Conservation (phyloP, 2,797 vertebrate species). For the Lagothrix lagotricha region DNA sequence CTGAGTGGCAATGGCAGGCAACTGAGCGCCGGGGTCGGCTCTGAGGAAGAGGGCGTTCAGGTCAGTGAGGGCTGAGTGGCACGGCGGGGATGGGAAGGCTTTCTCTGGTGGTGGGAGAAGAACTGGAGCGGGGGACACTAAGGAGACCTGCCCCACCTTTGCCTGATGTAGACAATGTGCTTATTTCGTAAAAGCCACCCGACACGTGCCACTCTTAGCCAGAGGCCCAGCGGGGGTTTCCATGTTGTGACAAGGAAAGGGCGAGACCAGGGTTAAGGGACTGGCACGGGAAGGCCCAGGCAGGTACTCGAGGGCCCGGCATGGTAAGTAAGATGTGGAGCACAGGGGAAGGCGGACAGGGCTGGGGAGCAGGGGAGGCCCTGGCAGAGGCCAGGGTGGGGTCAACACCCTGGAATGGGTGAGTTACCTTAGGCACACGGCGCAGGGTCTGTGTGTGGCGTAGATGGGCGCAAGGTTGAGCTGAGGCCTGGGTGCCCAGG, state of each 20-base stretch:
- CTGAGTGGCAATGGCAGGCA: slow-evolving; percentile 84
- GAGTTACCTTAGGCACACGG: slow-evolving; percentile 57
- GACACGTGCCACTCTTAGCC: neutral
- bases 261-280: neutral
- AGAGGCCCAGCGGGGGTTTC: neutral
- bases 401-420: neutral
- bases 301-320: neutral
- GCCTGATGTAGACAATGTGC: rapidly evolving
- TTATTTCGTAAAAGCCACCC: neutral
- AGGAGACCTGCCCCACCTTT: neutral
- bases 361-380: neutral
- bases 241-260: neutral
- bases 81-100: neutral
- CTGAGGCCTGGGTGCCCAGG: slow-evolving; percentile 86
- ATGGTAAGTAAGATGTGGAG: neutral
- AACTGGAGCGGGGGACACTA: neutral
- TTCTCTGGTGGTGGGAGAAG: neutral
- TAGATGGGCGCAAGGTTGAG: slow-evolving; percentile 91
- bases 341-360: neutral
- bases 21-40: slow-evolving; percentile 78
- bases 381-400: neutral
- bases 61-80: neutral
- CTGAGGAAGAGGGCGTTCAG: slow-evolving; percentile 75
- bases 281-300: neutral
- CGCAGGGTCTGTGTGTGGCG: slow-evolving; percentile 87